Base-by-base conservation (phyloP, 37 sponge, comb jelly and placozoan species). In the Cliona cf. orientalis region DNA sequence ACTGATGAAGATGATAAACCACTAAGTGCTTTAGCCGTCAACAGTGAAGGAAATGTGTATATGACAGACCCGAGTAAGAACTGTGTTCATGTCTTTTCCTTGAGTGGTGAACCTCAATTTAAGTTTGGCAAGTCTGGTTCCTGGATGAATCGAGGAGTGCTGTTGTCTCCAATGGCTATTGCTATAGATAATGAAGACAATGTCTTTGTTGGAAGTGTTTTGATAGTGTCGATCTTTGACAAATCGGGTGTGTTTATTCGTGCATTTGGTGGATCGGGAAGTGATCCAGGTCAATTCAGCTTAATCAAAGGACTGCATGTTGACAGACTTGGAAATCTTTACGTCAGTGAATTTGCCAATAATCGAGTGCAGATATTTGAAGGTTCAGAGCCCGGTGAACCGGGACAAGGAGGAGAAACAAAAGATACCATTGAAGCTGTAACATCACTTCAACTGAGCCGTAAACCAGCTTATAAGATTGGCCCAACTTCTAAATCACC, bases 131-230 rank as follows among this genome's bases (percentile, higher is more conserved):
- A 42, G 7, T 45, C 79, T n/a, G 79, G 79, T 43, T 0, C 28
- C 6, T 0, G 6, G 0, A 29, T 64, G 43, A 17, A 28, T 29
- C 66, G 44, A 2, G 33, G 42, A 5, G 7, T 66, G 0, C 79
- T 78, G 1, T 35, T 26, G 29, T 26, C 36, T 39, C 79, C 79
- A 26, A 26, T 42, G 2, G 25, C 79, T 1, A 43, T 78, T 31
- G 66, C 79, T 26, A 43, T 78, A 42, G 79, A 78, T 39, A 31
- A 25, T 42, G 34, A 78, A 39, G 79, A 78, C 66, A 42, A 78
- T 25, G 79, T 65, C 2, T 78, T 42, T 65, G 66, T 78, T 43
- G 79, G 79, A 42, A 64, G 22, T 75, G 60, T 7, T 0, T 59
- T 58, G 32, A n/a, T 6, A 9, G 37, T 75, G 4, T 55, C 75